A percentile compares a stretch with the other conserved stretches of the same genome.
Evolutionary conservation across 2,888 invertebrate species (phyloP).

Genomic region (Stenurella melanura): DNA sequence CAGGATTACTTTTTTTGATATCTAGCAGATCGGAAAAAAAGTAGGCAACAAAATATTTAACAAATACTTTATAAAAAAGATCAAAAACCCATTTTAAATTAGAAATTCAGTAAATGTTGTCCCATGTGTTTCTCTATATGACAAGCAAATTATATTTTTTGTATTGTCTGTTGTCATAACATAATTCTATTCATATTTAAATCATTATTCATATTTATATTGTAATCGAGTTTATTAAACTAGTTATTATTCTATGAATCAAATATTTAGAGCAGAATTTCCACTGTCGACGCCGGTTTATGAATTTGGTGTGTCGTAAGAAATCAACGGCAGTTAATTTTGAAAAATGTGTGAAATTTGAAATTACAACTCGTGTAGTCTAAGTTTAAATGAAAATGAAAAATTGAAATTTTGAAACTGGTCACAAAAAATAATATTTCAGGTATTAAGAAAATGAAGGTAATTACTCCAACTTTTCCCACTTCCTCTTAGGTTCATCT

Average conservation of each 20-base stretch:
- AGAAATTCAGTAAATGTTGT: slow-evolving; percentile 16
- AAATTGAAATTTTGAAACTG: no score
- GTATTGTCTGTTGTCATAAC: slow-evolving; percentile 28
- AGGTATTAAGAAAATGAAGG: no score
- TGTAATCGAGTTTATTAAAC: slow-evolving; percentile 31
- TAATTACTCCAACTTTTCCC: no score
- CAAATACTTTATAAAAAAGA: neutral
- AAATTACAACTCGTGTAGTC: no score
- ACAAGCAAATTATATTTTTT: slow-evolving; percentile 30
- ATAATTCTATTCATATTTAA: slow-evolving; percentile 37
- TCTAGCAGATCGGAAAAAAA: neutral
- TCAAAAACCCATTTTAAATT: slow-evolving; percentile 24
- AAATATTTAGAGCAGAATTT: neutral
- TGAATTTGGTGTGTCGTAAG: no score
- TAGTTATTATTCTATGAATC: slow-evolving; percentile 10
- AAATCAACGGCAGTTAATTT: no score
- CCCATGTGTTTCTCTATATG: slow-evolving; percentile 16
- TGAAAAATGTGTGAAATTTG: no score
- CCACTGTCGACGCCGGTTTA: neutral
- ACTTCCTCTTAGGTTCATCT: no score
- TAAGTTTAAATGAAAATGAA: no score
- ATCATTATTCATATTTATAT: slow-evolving; percentile 26
- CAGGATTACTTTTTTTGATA: no score
- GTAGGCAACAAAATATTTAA: neutral
- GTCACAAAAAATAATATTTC: no score